A percentile compares a stretch with the other conserved stretches of the same genome.
Evolutionary conservation across 2,113 vertebrate genomes (phyloP).

Genomic region (Bujurquina vittata): DNA sequence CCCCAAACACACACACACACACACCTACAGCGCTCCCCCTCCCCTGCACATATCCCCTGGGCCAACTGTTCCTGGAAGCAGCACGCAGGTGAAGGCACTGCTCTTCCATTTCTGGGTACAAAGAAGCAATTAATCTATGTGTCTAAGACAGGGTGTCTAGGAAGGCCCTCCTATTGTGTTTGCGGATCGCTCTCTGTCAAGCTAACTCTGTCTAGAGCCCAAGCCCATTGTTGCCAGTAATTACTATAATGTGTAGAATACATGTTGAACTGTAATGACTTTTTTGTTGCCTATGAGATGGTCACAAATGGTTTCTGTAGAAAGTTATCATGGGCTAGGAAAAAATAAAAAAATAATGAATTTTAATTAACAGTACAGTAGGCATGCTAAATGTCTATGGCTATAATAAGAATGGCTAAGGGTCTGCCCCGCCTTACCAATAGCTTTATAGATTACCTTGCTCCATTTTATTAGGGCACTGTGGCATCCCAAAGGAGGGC

Average conservation of each 20-base stretch:
- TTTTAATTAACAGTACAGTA: slow-evolving; percentile 79
- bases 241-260: slow-evolving; percentile 82
- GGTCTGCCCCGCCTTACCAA: slow-evolving; percentile 54
- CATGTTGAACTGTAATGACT: slow-evolving; percentile 79
- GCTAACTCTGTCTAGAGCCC: slow-evolving; percentile 64
- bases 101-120: slow-evolving; percentile 82
- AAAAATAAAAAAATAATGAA: slow-evolving; percentile 73
- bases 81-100: slow-evolving; percentile 78
- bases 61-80: slow-evolving; percentile 55
- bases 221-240: slow-evolving; percentile 82
- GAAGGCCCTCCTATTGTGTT: slow-evolving; percentile 74
- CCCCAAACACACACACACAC: not conserved
- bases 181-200: slow-evolving; percentile 66
- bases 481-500: slow-evolving; percentile 58
- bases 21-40: slow-evolving; percentile 7
- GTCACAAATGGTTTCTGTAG: slow-evolving; percentile 50
- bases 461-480: slow-evolving; percentile 59
- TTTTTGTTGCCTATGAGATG: slow-evolving; percentile 66
- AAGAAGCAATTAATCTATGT: slow-evolving; percentile 86
- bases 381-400: slow-evolving; percentile 72
- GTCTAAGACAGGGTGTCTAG: slow-evolving; percentile 72
- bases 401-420: slow-evolving; percentile 76
- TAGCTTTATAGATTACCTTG: slow-evolving; percentile 73
- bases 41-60: slow-evolving; percentile 44
- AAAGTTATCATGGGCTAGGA: slow-evolving; percentile 61